Base-by-base conservation (phyloP, 2,113 vertebrate genomes). In the Pollachius pollachius region DNA sequence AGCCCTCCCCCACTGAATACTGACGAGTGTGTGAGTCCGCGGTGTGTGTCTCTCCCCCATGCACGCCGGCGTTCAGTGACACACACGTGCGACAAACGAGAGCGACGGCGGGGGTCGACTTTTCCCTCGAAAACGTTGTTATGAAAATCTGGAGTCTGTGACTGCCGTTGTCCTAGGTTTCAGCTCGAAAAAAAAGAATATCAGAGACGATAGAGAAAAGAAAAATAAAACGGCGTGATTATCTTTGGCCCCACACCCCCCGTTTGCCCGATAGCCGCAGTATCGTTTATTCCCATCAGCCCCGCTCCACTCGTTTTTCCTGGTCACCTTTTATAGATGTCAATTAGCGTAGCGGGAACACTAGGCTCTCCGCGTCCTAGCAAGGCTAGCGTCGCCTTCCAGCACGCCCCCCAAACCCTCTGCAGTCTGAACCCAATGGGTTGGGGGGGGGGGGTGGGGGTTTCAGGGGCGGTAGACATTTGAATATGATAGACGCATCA, bases 401-500 rank as follows among this genome's bases (percentile, higher is more conserved):
- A 23, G 23, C 23, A 1, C 23, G 2, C 23, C 23, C 23, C n/a
- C n/a, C n/a, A n/a, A n/a, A n/a, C n/a, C n/a, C n/a, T n/a, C n/a
- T n/a, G n/a, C n/a, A n/a, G n/a, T n/a, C n/a, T n/a, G n/a, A 23
- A 23, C 23, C 30, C 30, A 34, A 34, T 34, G 30, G 30, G 4
- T 34, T 4, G 30, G 30, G 30, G 30, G 3, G 30, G 27, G 30
- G 30, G 30, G 30, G 3, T 4, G 30, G 2, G 30, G 30, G 30
- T 0, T 4, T 34, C 30, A 4, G 30, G 30, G 30, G 30, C 30
- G 30, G 30, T 34, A 34, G 30, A 34, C 30, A 4, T 61, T 52
- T 71, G 59, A 61, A 86, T 82, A 74, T 62, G 71, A 77, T 64
- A 74, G 73, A 81, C 64, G 60, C 66, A 80, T 81, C 76, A 66